These are phyloP conservation scores for Coelopa frigida DNA, from an alignment of 1,140 invertebrate species.

Conservation along the genomic window DNA sequence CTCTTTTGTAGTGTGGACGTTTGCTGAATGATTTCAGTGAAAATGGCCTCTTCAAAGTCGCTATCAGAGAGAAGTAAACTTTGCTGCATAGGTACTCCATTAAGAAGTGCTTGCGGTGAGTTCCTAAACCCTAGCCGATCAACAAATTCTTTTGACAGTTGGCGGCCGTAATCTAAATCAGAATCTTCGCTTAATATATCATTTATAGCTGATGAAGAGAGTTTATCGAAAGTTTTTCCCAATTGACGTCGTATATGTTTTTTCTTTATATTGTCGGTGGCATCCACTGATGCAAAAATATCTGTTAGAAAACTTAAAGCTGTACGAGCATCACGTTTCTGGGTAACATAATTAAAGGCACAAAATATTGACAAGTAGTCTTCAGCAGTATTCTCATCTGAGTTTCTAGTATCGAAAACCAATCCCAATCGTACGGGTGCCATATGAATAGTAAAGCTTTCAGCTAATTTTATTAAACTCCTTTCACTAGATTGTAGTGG, in stretches of 20 bases:
- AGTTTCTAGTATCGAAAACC: conserved; percentile 68
- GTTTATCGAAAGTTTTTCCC: conserved; percentile 54
- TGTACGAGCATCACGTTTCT: conserved; percentile 63
- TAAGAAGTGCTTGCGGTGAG: conserved; percentile 80
- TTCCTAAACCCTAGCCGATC: conserved; percentile 68
- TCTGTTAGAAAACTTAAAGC: conserved; percentile 78
- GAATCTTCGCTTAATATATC: conserved; percentile 82
- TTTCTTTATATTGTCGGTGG: conserved; percentile 49
- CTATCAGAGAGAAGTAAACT: conserved; percentile 60
- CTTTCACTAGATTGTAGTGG: conserved; percentile 64
- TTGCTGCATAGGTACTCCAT: conserved; percentile 77
- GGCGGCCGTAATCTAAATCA: conserved; percentile 83
- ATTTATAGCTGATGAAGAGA: conserved; percentile 55
- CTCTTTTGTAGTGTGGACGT: conserved; percentile 80
- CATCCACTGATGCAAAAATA: conserved; percentile 47
- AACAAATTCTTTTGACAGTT: conserved; percentile 78
- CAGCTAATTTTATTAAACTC: conserved; percentile 75
- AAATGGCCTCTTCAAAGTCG: conserved; percentile 88
- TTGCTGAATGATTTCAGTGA: conserved; percentile 82
- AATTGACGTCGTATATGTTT: conserved; percentile 66
- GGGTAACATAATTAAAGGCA: conserved; percentile 86
- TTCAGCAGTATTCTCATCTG: conserved; percentile 57
- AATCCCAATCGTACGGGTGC: conserved; percentile 86
- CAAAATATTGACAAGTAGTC: conserved; percentile 79
- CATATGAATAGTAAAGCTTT: conserved; percentile 86